Percentiles rank a stretch among this genome's conserved stretches.
Evolutionary conservation across 1,140 invertebrate genomes (phyloP).

Genomic region (Platyscapa corneri): DNA sequence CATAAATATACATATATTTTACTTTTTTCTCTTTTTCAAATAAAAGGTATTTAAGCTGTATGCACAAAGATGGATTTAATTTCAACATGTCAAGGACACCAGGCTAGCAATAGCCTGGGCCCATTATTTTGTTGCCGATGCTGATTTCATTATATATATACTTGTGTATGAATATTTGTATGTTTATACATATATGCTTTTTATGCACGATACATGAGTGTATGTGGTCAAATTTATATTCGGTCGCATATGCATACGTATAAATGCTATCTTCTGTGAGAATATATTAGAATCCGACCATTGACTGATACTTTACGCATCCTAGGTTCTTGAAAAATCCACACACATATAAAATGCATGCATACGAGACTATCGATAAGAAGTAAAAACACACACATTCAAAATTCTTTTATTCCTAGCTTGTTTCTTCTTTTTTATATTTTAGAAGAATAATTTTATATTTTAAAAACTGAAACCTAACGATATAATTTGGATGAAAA

Average conservation of each 20-base stretch:
- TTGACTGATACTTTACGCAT: constrained; percentile 11
- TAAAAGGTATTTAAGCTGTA: not conserved
- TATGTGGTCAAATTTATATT: too few relatives aligned
- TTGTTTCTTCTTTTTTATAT: not conserved
- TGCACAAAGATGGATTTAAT: constrained; percentile 57
- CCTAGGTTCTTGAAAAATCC: not conserved
- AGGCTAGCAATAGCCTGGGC: not conserved
- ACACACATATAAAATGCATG: not conserved
- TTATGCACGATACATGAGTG: too few relatives aligned
- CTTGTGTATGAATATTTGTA: not conserved
- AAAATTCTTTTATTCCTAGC: not conserved
- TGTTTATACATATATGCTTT: too few relatives aligned
- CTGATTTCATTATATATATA: constrained; percentile 22
- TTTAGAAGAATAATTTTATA: not conserved
- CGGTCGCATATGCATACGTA: too few relatives aligned
- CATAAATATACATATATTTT: not conserved
- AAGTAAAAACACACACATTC: not conserved
- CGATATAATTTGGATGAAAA: too few relatives aligned
- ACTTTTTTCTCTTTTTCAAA: not conserved
- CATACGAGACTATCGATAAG: constrained; percentile 18
- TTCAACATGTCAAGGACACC: constrained; percentile 70
- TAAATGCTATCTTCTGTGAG: not conserved
- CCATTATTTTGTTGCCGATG: not conserved
- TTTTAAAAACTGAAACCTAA: not conserved
- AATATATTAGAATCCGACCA: not conserved